phyloP scores from a whole-genome alignment of 1,140 invertebrate genomes.

The Anthonomus grandis region DNA sequence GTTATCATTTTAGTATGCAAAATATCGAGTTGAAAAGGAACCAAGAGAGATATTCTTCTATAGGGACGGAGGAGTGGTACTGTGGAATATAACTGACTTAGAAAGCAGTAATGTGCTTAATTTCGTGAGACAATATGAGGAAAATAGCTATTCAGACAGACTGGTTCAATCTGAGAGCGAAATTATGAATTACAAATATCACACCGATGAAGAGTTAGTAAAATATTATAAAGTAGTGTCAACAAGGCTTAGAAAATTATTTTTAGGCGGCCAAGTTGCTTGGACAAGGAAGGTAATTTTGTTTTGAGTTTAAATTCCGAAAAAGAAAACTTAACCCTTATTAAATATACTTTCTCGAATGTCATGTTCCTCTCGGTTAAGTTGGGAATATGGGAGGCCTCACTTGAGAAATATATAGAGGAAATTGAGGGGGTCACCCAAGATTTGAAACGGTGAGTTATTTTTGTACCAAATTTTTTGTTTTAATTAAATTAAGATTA shows the following conservation, averaged over 20 bases:
- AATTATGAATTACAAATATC: slow-evolving; percentile 68
- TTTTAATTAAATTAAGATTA: not conserved
- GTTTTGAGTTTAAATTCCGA: slow-evolving; percentile 45
- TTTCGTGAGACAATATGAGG: slow-evolving; percentile 64
- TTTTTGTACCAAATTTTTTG: slow-evolving; percentile 10
- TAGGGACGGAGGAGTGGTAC: slow-evolving; percentile 75
- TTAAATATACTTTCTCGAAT: slow-evolving; percentile 84
- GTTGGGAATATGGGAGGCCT: slow-evolving; percentile 87
- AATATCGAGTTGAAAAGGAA: slow-evolving; percentile 68
- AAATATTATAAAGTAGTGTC: not conserved
- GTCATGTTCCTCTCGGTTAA: slow-evolving; percentile 83
- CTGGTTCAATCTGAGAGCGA: slow-evolving; percentile 77
- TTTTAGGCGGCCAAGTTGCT: slow-evolving; percentile 48
- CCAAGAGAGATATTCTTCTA: slow-evolving; percentile 81
- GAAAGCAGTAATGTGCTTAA: slow-evolving; percentile 75
- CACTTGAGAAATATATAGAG: slow-evolving; percentile 77
- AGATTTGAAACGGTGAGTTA: slow-evolving; percentile 61
- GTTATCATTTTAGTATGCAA: slow-evolving; percentile 56
- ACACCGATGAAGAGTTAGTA: slow-evolving; percentile 27
- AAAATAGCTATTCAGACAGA: slow-evolving; percentile 64
- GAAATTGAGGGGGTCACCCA: slow-evolving; percentile 79
- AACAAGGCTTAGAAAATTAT: not conserved
- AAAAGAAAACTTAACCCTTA: slow-evolving; percentile 50
- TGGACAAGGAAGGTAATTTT: slow-evolving; percentile 42
- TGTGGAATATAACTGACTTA: slow-evolving; percentile 88